phyloP scores from a whole-genome alignment of 2,888 invertebrate species.

The Eurytoma adleriae region DNA sequence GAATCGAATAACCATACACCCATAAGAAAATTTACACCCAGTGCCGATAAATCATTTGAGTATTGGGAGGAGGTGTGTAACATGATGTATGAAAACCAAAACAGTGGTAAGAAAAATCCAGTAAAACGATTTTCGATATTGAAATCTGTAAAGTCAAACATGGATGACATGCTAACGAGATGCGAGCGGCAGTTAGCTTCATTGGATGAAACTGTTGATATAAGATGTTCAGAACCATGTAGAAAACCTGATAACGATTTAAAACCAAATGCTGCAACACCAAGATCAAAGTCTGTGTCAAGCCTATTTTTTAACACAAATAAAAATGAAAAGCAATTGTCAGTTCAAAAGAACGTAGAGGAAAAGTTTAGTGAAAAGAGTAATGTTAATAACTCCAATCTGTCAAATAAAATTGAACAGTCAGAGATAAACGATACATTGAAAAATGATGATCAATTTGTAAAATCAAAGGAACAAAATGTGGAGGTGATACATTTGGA shows the following conservation, averaged over 20 bases:
- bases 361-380: not conserved
- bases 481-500: not conserved
- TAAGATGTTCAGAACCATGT: slow-evolving; percentile 54
- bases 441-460: slow-evolving; percentile 8
- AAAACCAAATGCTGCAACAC: slow-evolving; percentile 25
- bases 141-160: slow-evolving; percentile 53
- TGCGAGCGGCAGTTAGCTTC: slow-evolving; percentile 67
- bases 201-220: slow-evolving; percentile 56
- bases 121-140: slow-evolving; percentile 47
- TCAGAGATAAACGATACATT: not conserved
- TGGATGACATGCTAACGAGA: slow-evolving; percentile 60
- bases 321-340: not conserved
- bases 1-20: slow-evolving; percentile 41
- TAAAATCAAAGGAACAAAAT: not conserved
- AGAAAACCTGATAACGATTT: slow-evolving; percentile 42
- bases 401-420: not conserved
- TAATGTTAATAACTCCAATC: not conserved
- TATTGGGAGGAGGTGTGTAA: slow-evolving; percentile 60
- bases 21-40: slow-evolving; percentile 51
- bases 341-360: not conserved
- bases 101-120: slow-evolving; percentile 50
- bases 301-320: not conserved
- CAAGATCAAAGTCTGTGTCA: slow-evolving; percentile 52
- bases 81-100: slow-evolving; percentile 50
- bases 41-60: slow-evolving; percentile 61